Base-by-base conservation (phyloP, 2,888 invertebrate genomes). In the Lypha dubia region DNA sequence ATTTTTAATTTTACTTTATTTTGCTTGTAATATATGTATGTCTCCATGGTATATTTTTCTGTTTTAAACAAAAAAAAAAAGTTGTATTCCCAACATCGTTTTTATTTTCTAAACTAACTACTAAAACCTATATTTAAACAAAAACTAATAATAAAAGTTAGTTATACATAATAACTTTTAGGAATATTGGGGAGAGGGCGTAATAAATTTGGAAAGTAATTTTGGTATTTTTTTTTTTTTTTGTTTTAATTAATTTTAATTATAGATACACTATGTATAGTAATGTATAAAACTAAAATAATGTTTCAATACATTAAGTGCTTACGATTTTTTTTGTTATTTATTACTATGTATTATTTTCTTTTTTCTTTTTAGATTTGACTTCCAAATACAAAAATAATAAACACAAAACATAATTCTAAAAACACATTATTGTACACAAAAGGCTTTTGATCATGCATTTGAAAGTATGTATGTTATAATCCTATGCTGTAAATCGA, bases 371-470 rank as follows among this genome's bases (percentile, higher is more conserved):
- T 22, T 80, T 68, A 49, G 62, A 49, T 17, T 58, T 56, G 53
- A 58, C 51, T 71, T 70, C 15, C 53, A 11, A 80, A n/a, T 62
- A 62, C 22, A 60, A n/a, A 67, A 32, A 63, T 63, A 71, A 80
- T 38, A 67, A 60, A 71, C 24, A 32, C 20, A 51, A 51, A 60
- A 49, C 15, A 60, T 41, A 62, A 51, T 62, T 60, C 24, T 51
- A 58, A 83, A 79, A 80, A 84, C 53, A 84, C 62, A 76, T 73
- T 76, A 73, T 80, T 71, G 76, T 84, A 84, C 80, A 84, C 80
- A 80, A 80, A 77, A 84, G 65, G 67, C 60, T 49, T 73, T 74
- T 63, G 15, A 79, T n/a, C n/a, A 74, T 63, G 38, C 67, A 44
- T 65, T 49, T 79, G 63, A 44, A 53, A 73, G 44, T 58, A 51